Base-by-base conservation (phyloP, 2,888 invertebrate species). In the Osmoderma eremita region DNA sequence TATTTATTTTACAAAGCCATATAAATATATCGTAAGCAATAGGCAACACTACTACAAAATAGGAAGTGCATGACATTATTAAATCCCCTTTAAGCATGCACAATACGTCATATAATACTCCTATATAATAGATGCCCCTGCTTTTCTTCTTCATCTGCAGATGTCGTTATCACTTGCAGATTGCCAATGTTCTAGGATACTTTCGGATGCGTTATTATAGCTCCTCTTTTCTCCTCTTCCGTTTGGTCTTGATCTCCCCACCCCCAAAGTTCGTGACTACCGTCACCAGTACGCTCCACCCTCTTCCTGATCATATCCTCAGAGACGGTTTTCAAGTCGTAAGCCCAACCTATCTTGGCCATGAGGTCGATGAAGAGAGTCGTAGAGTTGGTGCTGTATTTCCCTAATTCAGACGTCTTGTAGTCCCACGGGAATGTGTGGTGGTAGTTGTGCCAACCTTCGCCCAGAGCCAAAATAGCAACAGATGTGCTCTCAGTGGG, bases 391-490 rank as follows among this genome's bases (percentile, higher is more conserved):
- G 75, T 84, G 83, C 75, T 85, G 15, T 61, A 22, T 45, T 69
- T 71, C 12, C 81, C 82, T 51, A 82, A 67, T 81, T 86, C 88
- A 75, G 79, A 88, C 73, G 85, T 86, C 78, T 82, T 86, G 78
- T 84, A 87, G 72, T 84, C 86, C 84, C 83, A 86, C 0, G 82
- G 88, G 77, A 91, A 90, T 8, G 90, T 91, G 78, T 93, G 92
- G 77, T 93, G 92, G 78, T 90, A 93, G 81, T 93, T 93, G 81
- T 93, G 93, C 91, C 91, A 93, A 15, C 92, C 93, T 77, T 93
- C 93, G 0, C 93, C 93, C n/a, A 92, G 79, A 0, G 92, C 90
- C 5, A 91, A 88, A 48, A 92, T 81, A 12, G 92, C 90, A 0
- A 93, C 92, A 4, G 88, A 82, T 5, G 88, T 78, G 75, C 89